Evolutionary conservation across 2,113 vertebrate genomes (phyloP).

Genomic region (Pedetes capensis): DNA sequence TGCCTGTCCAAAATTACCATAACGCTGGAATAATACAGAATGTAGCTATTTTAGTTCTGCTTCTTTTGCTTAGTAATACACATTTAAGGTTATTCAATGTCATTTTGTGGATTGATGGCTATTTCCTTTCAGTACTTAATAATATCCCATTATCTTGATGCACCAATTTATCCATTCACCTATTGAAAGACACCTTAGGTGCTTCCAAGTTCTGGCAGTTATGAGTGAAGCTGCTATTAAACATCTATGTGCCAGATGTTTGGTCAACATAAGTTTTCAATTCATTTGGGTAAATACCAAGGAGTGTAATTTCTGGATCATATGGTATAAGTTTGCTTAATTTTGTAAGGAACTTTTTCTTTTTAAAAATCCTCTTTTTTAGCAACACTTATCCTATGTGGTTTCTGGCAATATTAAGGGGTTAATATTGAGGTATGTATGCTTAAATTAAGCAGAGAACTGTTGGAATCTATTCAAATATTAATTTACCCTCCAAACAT

Average conservation of each 20-base stretch:
- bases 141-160: neutral
- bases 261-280: neutral
- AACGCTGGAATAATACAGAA: neutral
- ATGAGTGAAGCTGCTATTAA: neutral
- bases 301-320: neutral
- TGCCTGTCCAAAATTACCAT: neutral
- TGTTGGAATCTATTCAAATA: neutral
- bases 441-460: neutral
- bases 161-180: neutral
- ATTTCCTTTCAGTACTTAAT: neutral
- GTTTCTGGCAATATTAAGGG: neutral
- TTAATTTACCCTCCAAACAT: neutral
- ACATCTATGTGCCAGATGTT: neutral
- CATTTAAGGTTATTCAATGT: neutral
- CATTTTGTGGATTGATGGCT: neutral
- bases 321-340: neutral
- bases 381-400: neutral
- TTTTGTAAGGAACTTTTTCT: neutral
- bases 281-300: neutral
- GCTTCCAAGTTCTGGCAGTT: neutral
- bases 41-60: neutral
- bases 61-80: neutral
- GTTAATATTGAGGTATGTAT: neutral
- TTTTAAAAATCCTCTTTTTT: neutral
- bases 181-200: neutral